Percentiles rank a stretch among this genome's conserved stretches.
Evolutionary conservation across 2,888 invertebrate species (phyloP).

Genomic region (Nomada goodeniana): DNA sequence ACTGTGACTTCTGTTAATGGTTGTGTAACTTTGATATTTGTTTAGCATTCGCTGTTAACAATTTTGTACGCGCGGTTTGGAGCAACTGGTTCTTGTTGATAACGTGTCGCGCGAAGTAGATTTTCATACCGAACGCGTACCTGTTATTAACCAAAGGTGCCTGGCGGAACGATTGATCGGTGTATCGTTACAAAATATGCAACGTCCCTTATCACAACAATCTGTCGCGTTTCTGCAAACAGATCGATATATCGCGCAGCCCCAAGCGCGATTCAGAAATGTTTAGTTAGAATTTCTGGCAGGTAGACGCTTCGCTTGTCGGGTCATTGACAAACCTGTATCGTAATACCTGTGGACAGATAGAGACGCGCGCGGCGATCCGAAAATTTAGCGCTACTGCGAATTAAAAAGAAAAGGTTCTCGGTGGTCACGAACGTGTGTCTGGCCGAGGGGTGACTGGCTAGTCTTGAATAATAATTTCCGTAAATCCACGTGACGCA

Average conservation of each 20-base stretch:
- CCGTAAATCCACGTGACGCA: background rate
- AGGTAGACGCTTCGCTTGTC: background rate
- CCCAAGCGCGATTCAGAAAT: background rate
- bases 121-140: background rate
- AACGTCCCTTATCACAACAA: constrained; percentile 9
- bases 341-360: background rate
- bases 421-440: background rate
- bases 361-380: background rate
- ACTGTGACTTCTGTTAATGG: background rate
- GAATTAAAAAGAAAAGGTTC: background rate
- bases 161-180: constrained; percentile 45
- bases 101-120: background rate
- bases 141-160: background rate
- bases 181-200: constrained; percentile 40
- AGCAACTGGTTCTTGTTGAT: background rate
- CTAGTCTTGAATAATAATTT: constrained; percentile 11
- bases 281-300: constrained; percentile 32
- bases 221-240: constrained; percentile 44
- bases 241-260: constrained; percentile 57
- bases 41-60: background rate
- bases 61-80: no score
- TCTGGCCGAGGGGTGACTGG: background rate
- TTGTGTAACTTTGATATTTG: no score
- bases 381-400: background rate
- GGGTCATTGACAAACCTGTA: constrained; percentile 8